Conservation (phyloP, 1,140 invertebrate genomes). For the Octopus bimaculoides region DNA sequence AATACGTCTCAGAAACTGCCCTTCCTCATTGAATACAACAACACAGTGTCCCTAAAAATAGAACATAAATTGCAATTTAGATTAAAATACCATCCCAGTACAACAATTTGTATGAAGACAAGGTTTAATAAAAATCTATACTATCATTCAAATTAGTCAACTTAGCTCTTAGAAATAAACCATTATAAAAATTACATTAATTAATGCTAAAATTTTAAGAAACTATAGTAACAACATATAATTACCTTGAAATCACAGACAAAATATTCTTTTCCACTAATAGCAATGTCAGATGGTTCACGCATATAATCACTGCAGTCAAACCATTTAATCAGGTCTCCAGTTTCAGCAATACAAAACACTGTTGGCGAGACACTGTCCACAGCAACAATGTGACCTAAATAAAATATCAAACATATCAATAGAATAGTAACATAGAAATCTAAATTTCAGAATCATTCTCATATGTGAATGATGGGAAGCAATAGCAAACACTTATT, state of each 20-base stretch:
- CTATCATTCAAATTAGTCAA: too few relatives aligned
- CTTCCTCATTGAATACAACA: constrained; percentile 90
- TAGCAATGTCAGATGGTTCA: constrained; percentile 94
- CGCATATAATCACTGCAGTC: constrained; percentile 96
- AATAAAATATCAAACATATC: not conserved
- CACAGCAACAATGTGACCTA: constrained; percentile 86
- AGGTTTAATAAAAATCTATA: too few relatives aligned
- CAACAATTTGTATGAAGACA: too few relatives aligned
- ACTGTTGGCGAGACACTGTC: constrained; percentile 95
- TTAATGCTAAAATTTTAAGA: too few relatives aligned
- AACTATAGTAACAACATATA: not conserved
- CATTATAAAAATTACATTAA: too few relatives aligned
- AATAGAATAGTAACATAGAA: too few relatives aligned
- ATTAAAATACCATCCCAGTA: too few relatives aligned
- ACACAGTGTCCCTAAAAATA: constrained; percentile 79
- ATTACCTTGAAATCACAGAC: constrained; percentile 90
- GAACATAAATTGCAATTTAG: not conserved
- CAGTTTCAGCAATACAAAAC: constrained; percentile 88
- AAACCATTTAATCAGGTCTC: constrained; percentile 89
- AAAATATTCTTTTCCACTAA: constrained; percentile 91
- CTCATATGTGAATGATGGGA: too few relatives aligned
- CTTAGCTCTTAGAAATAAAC: too few relatives aligned
- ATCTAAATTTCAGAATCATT: too few relatives aligned
- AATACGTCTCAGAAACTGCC: constrained; percentile 85
- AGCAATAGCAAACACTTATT: too few relatives aligned